phyloP scores from a whole-genome alignment of 2,113 vertebrate genomes.

The Barnardius zonarius region DNA sequence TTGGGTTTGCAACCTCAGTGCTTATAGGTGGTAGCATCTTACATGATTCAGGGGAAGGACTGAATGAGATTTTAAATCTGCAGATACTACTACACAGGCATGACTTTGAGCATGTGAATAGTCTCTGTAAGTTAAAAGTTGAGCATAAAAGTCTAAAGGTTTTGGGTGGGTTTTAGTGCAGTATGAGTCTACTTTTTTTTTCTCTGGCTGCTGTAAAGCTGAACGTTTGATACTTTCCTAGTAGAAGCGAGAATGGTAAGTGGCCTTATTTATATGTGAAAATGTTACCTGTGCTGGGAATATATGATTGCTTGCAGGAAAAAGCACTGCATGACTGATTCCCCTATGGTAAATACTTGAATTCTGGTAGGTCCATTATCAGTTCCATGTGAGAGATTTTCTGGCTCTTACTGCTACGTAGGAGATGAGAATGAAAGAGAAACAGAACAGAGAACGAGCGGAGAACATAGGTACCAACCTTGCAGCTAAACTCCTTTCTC shows the following conservation, averaged over 20 bases:
- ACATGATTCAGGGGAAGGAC: not conserved
- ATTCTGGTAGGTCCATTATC: conserved; percentile 2
- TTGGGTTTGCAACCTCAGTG: not conserved
- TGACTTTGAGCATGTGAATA: not conserved
- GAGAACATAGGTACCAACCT: not conserved
- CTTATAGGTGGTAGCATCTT: not conserved
- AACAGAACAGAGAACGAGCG: not conserved
- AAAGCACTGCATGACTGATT: not conserved
- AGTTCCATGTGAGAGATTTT: conserved; percentile 27
- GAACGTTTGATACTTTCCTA: not conserved
- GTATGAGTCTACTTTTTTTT: not conserved
- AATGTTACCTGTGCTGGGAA: not conserved
- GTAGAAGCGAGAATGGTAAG: not conserved
- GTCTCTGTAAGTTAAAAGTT: not conserved
- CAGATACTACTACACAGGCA: not conserved
- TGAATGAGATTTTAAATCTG: not conserved
- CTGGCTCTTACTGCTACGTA: not conserved
- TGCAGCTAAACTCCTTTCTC: not conserved
- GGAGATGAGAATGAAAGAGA: not conserved
- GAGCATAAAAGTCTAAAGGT: not conserved
- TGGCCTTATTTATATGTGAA: not conserved
- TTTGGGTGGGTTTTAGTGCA: not conserved
- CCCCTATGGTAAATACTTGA: not conserved
- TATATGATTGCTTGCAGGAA: not conserved
- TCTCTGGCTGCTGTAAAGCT: not conserved